Percentiles rank a stretch among this genome's conserved stretches.
Conservation (phyloP, 2,888 invertebrate genomes). For the Drosophila subsilvestris region DNA sequence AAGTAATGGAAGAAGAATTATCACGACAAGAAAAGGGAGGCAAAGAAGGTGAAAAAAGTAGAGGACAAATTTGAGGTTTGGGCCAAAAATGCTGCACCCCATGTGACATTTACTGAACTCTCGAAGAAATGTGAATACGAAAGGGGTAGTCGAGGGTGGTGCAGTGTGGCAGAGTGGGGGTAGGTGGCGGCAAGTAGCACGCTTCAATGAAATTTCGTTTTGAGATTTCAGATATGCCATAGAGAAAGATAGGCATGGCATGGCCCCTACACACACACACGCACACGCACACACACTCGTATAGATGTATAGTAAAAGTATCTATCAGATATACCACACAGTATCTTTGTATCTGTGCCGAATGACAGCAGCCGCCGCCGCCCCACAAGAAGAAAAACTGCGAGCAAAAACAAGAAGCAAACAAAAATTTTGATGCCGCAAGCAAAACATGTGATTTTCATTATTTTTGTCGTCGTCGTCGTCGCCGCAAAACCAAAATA, state of each 20-base stretch:
- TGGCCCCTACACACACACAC: not conserved
- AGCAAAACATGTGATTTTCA: constrained; percentile 79
- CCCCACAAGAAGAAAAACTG: constrained; percentile 38
- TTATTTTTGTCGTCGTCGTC: constrained; percentile 76
- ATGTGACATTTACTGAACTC: constrained; percentile 51
- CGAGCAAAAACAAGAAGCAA: constrained; percentile 12
- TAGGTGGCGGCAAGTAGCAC: constrained; percentile 15
- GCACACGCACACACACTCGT: not conserved
- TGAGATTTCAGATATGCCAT: constrained; percentile 33
- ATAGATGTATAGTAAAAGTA: constrained; percentile 33
- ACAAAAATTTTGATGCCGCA: constrained; percentile 70
- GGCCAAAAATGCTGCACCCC: constrained; percentile 13
- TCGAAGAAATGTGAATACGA: not conserved
- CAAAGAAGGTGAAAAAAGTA: not conserved
- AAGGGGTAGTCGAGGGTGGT: not conserved
- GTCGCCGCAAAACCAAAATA: constrained; percentile 6
- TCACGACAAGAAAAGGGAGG: constrained; percentile 1
- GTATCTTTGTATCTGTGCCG: constrained; percentile 51
- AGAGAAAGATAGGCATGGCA: constrained; percentile 24
- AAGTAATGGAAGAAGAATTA: not conserved
- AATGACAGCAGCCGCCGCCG: constrained; percentile 64
- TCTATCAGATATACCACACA: constrained; percentile 19
- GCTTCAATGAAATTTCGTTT: constrained; percentile 47
- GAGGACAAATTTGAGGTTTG: constrained; percentile 6
- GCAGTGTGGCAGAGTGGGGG: not conserved